phyloP scores from a whole-genome alignment of 2,113 vertebrate species.

The Hylia prasina region DNA sequence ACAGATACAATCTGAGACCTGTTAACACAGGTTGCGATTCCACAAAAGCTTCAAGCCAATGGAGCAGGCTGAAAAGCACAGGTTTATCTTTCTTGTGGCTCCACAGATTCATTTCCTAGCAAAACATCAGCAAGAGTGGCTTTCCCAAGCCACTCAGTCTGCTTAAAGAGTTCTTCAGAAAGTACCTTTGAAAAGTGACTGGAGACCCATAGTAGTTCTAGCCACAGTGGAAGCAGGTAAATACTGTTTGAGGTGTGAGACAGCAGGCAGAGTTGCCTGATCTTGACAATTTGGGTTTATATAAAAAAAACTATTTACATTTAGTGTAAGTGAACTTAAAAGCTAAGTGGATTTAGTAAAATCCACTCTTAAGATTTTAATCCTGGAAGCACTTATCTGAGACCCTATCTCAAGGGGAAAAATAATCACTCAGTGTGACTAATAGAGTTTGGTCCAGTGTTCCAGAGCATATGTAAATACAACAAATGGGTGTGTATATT shows the following conservation, averaged over 20 bases:
- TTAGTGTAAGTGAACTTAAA: background rate
- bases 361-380: background rate
- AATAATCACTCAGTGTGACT: background rate
- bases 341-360: background rate
- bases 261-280: background rate
- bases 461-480: background rate
- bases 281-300: background rate
- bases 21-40: background rate
- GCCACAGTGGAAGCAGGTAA: background rate
- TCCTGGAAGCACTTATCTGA: background rate
- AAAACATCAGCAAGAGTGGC: background rate
- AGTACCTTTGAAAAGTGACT: background rate
- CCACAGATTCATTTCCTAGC: background rate
- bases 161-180: background rate
- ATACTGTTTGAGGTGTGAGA: background rate
- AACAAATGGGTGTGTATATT: background rate
- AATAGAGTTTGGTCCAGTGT: background rate
- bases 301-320: background rate
- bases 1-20: background rate
- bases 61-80: background rate
- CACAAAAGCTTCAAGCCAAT: background rate
- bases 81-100: background rate
- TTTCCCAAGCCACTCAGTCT: background rate
- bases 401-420: background rate
- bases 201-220: background rate